Conservation (phyloP, 1,140 invertebrate species). For the Oppia nitens region DNA sequence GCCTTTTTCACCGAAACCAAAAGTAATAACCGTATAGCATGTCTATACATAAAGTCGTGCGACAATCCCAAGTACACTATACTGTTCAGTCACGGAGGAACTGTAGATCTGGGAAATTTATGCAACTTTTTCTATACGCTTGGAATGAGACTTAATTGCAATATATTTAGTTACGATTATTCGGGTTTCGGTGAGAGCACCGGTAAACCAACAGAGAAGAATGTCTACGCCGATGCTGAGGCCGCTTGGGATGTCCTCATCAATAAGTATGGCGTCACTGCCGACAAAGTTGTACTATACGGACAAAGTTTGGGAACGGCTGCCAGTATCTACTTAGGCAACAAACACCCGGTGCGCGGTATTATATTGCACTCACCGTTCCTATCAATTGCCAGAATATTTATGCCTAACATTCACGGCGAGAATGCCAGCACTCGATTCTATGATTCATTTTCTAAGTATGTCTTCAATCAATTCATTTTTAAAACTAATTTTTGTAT, state of each 20-base stretch:
- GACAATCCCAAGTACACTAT: slow-evolving; percentile 4
- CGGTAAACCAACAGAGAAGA: slow-evolving; percentile 35
- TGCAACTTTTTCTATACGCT: slow-evolving; percentile 12
- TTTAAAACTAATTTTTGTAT: slow-evolving; percentile 19
- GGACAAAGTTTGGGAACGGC: slow-evolving; percentile 34
- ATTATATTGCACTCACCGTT: slow-evolving; percentile 38
- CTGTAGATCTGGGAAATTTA: slow-evolving; percentile 9
- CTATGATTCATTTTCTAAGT: slow-evolving; percentile 8
- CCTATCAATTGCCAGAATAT: slow-evolving; percentile 1
- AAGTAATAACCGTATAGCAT: slow-evolving; percentile 6
- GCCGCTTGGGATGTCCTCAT: slow-evolving; percentile 33
- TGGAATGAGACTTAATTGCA: neutral
- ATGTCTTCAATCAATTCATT: neutral
- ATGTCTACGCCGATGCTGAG: slow-evolving; percentile 38
- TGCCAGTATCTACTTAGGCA: slow-evolving; percentile 37
- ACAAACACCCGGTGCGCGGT: slow-evolving; percentile 32
- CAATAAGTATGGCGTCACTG: slow-evolving; percentile 31
- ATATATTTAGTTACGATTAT: slow-evolving; percentile 38
- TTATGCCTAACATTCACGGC: neutral
- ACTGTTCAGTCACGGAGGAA: slow-evolving; percentile 11
- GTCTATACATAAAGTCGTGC: neutral
- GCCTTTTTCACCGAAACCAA: neutral
- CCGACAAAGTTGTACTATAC: slow-evolving; percentile 36
- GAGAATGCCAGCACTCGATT: neutral
- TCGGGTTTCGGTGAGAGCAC: slow-evolving; percentile 27